phyloP scores from a whole-genome alignment of 1,140 invertebrate species.

The Brachionus plicatilis region DNA sequence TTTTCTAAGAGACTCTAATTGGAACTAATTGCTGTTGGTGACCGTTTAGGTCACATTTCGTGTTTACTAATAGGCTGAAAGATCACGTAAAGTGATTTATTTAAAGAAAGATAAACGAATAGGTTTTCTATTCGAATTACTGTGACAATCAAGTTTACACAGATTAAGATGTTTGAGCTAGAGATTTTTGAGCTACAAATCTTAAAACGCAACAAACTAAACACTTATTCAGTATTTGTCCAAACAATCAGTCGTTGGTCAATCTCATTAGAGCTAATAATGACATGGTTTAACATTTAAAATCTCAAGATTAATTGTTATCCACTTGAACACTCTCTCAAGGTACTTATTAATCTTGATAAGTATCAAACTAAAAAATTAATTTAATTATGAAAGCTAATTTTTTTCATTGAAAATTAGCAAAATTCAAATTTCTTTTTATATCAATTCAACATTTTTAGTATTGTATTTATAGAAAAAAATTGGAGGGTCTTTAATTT shows the following conservation, averaged over 20 bases:
- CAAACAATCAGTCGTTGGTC: neutral
- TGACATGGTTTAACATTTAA: conserved; percentile 2
- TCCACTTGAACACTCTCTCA: conserved; percentile 10
- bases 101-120: neutral
- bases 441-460: neutral
- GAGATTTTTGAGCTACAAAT: neutral
- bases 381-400: neutral
- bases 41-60: neutral
- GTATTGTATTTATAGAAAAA: neutral
- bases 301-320: conserved; percentile 19
- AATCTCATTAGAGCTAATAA: neutral
- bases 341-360: conserved; percentile 12
- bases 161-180: conserved; percentile 19
- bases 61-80: conserved; percentile 13
- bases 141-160: neutral
- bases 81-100: conserved; percentile 15
- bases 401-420: no score
- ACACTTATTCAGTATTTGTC: conserved; percentile 7
- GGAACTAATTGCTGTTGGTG: neutral
- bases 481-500: neutral
- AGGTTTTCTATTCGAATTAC: neutral
- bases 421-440: neutral
- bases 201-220: neutral
- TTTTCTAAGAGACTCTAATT: neutral
- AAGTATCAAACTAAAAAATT: neutral